Percentiles rank a stretch among this genome's conserved stretches.
Evolutionary conservation across 2,797 vertebrate species (phyloP).

Genomic region (Scolopax rusticola): DNA sequence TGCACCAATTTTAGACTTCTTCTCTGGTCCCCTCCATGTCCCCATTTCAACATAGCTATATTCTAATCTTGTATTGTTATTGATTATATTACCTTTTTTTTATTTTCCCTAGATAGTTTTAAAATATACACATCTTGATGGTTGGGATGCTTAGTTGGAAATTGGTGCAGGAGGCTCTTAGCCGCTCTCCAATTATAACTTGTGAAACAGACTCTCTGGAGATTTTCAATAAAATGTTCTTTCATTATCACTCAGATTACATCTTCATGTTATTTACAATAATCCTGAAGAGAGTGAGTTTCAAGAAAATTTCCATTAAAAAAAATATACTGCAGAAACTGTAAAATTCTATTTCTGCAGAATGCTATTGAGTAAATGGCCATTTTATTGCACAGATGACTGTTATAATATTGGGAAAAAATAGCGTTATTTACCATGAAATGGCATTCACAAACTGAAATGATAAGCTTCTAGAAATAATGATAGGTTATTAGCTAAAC

Average conservation of each 20-base stretch:
- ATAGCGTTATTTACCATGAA: neutral
- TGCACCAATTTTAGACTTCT: neutral
- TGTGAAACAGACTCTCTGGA: slow-evolving; percentile 43
- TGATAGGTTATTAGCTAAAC: neutral
- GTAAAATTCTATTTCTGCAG: neutral
- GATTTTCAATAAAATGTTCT: slow-evolving; percentile 67
- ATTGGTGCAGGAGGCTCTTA: slow-evolving; percentile 36
- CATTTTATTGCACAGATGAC: neutral
- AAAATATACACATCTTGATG: slow-evolving; percentile 24
- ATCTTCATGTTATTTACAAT: slow-evolving; percentile 32
- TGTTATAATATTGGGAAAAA: neutral
- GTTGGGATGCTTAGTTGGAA: slow-evolving; percentile 55
- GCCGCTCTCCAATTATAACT: slow-evolving; percentile 55
- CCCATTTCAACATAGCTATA: neutral
- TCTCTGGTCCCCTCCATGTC: neutral
- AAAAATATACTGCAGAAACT: neutral
- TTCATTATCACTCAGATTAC: slow-evolving; percentile 71
- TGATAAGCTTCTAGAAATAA: neutral
- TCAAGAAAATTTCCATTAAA: neutral
- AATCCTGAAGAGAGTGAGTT: neutral
- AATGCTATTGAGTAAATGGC: neutral
- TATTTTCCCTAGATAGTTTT: neutral
- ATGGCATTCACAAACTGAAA: neutral
- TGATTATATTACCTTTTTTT: slow-evolving; percentile 4
- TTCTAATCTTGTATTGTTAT: slow-evolving; percentile 37